Evolutionary conservation across 2,888 invertebrate species (phyloP), one percentile per base, ranked within the genome.

Genomic region (Idaea straminata): DNA sequence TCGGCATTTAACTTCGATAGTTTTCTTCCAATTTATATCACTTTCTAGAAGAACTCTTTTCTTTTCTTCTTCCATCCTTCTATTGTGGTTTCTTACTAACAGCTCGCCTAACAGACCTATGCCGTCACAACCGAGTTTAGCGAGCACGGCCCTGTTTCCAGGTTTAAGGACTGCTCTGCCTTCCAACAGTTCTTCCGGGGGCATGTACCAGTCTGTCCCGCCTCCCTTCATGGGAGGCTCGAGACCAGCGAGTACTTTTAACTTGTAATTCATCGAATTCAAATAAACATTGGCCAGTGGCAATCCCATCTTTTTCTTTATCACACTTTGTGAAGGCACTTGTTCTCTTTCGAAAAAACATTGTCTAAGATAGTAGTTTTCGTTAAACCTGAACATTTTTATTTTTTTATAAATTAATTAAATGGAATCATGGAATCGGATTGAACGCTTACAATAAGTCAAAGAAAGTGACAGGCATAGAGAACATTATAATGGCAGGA

Each of bases 171-270:
- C 86, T 4, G 78, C 70, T 66, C 81, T 83, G 16, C 90, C 84
- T 67, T 78, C 70, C 3, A 91, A 77, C 1, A 89, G 71, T 2
- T 89, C 87, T 58, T 80, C 68, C 0, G 92, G 90, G 4, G 90
- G 85, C 59, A 86, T 74, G 72, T 79, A 89, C 91, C 91, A 91
- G 65, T 88, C 86, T 65, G 60, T 79, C 0, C 92, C 92, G 0
- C 88, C 91, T 6, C 92, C 91, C 71, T 83, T 83, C 77, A 92
- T 75, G 0, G 82, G 79, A 0, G 92, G 92, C 68, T 90, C 87
- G 0, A 92, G 74, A 0, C 92, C 92, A 2, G 91, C 91, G 0
- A 91, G 74, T 1, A 83, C 77, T 72, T 87, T 89, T 0, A 87
- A 73, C 66, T 84, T 85, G 0, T 79, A 78, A 7, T 72, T 78